phyloP scores from a whole-genome alignment of 2,113 vertebrate species.

The Sphyrna mokarran region DNA sequence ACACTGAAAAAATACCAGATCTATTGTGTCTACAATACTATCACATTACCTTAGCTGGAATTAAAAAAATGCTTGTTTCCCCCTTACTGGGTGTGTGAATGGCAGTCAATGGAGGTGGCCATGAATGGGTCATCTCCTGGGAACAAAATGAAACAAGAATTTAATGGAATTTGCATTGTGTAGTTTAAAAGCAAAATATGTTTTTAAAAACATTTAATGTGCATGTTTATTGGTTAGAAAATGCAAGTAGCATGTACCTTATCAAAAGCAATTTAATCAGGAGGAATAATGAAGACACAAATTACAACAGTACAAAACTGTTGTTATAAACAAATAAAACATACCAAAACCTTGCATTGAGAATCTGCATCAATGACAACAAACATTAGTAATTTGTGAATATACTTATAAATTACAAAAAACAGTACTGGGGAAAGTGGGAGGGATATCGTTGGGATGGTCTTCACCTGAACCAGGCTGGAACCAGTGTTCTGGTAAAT shows the following conservation, averaged over 20 bases:
- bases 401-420: background rate
- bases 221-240: background rate
- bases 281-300: background rate
- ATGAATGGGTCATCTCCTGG: constrained; percentile 89
- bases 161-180: background rate
- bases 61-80: constrained; percentile 70
- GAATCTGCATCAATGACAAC: background rate
- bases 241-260: background rate
- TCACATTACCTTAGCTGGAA: constrained; percentile 71
- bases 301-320: background rate
- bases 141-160: constrained; percentile 41
- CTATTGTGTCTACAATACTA: background rate
- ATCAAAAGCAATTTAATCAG: background rate
- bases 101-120: constrained; percentile 69
- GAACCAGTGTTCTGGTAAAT: too few relatives aligned
- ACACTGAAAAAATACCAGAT: background rate
- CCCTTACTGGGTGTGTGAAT: constrained; percentile 73
- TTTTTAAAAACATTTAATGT: background rate
- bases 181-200: background rate
- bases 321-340: background rate
- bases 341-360: background rate
- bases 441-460: too few relatives aligned
- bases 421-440: too few relatives aligned
- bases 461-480: too few relatives aligned
- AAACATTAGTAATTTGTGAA: background rate